Base-by-base conservation (phyloP, 2,797 vertebrate genomes). In the Mergus octosetaceus region DNA sequence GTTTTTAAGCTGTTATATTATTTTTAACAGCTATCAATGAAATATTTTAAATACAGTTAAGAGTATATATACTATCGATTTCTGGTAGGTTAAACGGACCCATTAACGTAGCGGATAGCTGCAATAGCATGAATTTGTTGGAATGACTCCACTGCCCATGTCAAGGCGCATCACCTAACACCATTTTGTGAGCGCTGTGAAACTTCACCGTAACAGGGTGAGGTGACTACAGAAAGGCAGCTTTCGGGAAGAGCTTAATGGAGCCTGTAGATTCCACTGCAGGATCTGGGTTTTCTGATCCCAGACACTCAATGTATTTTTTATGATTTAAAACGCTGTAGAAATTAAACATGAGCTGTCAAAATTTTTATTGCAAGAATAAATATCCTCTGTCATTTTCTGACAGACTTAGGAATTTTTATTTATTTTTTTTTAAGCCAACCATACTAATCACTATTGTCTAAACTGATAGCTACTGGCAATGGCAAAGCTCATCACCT, bases 401-500 rank as follows among this genome's bases (percentile, higher is more conserved):
- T 34, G 49, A 38, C 53, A 76, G 57, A 57, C 25, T 16, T 70
- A 89, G 57, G 54, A 85, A 69, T 85, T 61, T 87, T 13, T 57
- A 72, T 90, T 83, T 65, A 83, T 18, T 19, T 18, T 66, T 87
- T 94, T 68, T 85, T 43, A 85, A 94, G 79, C 64, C 71, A 92
- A 81, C 39, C 43, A 77, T 64, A 61, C 72, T 94, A 93, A 95
- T 94, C 77, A 93, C 72, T 56, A 79, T 93, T 94, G 87, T 94
- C 96, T 92, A 89, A 96, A 95, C 94, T 95, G 92, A 97, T 94
- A 96, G 95, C 95, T 97, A 97, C 95, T 96, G 96, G 96, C 95
- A 97, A 97, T 92, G 83, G 91, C 90, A 96, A 95, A 96, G 90
- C 95, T 92, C 95, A 96, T 97, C 97, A 97, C 96, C 95, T 97